phyloP scores from a whole-genome alignment of 1,140 invertebrate species.

The Orchesella cincta region DNA sequence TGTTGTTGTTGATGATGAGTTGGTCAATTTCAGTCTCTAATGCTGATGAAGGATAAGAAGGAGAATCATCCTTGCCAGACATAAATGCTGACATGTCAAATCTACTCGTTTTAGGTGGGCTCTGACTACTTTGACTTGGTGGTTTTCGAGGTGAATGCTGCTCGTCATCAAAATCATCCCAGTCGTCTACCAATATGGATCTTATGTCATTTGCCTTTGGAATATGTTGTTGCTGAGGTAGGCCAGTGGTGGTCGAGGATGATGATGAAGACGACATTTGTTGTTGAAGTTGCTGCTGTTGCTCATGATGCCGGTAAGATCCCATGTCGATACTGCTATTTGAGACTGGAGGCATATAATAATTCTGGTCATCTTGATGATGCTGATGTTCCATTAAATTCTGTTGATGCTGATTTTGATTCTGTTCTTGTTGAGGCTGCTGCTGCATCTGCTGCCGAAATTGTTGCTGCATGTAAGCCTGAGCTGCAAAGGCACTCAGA shows the following conservation, averaged over 20 bases:
- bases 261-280: background rate
- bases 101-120: conserved; percentile 43
- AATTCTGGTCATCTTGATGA: background rate
- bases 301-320: background rate
- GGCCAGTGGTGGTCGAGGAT: background rate
- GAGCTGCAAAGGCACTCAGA: background rate
- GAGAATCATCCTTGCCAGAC: background rate
- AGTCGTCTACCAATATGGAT: conserved; percentile 51
- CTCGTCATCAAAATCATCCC: conserved; percentile 49
- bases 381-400: conserved; percentile 17
- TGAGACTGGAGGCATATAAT: no score
- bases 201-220: conserved; percentile 48
- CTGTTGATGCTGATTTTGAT: conserved; percentile 23
- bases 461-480: background rate
- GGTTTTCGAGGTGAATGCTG: conserved; percentile 6
- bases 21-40: background rate
- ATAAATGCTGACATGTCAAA: conserved; percentile 49
- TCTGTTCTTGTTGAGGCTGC: background rate
- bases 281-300: background rate
- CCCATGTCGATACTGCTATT: conserved; percentile 15
- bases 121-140: conserved; percentile 3
- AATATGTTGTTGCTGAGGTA: background rate
- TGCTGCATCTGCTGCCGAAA: conserved; percentile 14
- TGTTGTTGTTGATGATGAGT: conserved; percentile 27
- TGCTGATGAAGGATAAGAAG: no score